These are phyloP conservation scores for Actinia tenebrosa DNA, from an alignment of 64 coral and sea anemone species.

Conservation along the genomic window DNA sequence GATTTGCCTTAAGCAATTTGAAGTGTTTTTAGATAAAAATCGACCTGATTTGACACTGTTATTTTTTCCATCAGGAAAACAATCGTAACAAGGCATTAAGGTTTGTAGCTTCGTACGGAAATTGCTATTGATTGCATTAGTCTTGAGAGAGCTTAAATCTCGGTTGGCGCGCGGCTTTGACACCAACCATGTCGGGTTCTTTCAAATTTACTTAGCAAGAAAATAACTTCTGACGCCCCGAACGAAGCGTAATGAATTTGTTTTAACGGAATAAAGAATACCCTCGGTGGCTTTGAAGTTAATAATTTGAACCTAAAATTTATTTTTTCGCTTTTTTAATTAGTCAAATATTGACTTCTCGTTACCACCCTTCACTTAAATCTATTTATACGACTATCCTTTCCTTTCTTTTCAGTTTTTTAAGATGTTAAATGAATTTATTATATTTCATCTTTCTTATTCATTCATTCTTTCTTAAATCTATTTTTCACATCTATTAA, in stretches of 20 bases:
- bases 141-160: not conserved
- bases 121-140: not conserved
- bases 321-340: not conserved
- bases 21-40: conserved; percentile 14
- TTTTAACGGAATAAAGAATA: not conserved
- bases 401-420: not conserved
- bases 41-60: conserved; percentile 15
- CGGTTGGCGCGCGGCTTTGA: not conserved
- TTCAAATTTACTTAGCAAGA: not conserved
- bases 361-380: too few species aligned
- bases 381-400: not conserved
- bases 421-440: not conserved
- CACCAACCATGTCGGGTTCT: not conserved
- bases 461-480: not conserved
- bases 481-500: not conserved
- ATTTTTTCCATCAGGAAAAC: not conserved
- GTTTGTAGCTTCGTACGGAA: not conserved
- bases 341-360: too few species aligned
- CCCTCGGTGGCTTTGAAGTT: not conserved
- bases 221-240: not conserved
- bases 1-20: conserved; percentile 1
- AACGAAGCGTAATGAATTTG: not conserved
- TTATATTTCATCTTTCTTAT: not conserved
- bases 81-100: conserved; percentile 16
- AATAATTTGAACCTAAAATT: not conserved